Evolutionary conservation across 1,140 invertebrate genomes (phyloP), one percentile per base, ranked within the genome.

Genomic region (Drosophila sp.): DNA sequence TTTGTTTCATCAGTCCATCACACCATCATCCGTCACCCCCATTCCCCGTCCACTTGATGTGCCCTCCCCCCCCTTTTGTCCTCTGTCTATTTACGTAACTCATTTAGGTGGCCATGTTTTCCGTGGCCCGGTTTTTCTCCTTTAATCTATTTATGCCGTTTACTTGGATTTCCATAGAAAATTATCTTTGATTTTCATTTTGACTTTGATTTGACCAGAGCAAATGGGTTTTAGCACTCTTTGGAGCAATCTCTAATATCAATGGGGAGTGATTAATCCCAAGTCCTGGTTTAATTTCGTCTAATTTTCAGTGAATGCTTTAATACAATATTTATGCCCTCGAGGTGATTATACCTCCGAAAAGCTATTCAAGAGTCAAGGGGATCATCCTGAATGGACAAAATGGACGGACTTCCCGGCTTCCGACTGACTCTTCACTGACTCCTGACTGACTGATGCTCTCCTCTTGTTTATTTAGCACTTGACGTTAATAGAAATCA

Each of bases 171-270:
- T 79, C 50, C 83, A 71, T 65, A 47, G 83, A 87, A 87, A 87
- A 87, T 89, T 83, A 87, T 87, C 83, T 89, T 80, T 87, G 80
- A 89, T 82, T 84, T 80, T 87, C 76, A 89, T 82, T 84, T 69
- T 66, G 70, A 50, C 44, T 74, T 70, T 75, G 79, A 78, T 74
- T 86, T 81, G 82, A 79, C 76, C 76, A 66, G 55, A 32, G 63
- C 8, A 50, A 50, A 47, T 68, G 30, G 56, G 56, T 35, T 58
- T 33, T 33, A 32, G 17, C 32, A 17, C 55, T 23, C 32, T 57
- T 72, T 38, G 54, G 56, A 40, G 25, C 67, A 32, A 40, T 38
- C 8, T 56, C 75, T 66, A 71, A 72, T 87, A 83, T 87, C 84
- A 89, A 89, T 87, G 73, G 76, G 76, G 83, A 83, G 84, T 87